Base-by-base conservation (phyloP, 2,797 vertebrate species). In the Etheostoma nigrum region DNA sequence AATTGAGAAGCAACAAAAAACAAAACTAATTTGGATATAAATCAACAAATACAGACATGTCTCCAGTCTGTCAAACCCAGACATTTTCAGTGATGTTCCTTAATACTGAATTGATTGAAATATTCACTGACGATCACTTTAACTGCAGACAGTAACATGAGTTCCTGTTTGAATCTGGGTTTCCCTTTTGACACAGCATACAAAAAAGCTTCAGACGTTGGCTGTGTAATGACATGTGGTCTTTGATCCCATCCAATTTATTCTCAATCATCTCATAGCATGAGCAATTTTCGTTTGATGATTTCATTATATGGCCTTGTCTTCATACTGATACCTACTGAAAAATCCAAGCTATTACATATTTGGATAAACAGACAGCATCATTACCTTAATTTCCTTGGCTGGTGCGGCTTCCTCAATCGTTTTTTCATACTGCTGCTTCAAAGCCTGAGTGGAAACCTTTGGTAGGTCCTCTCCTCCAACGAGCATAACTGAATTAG, bases 381-480 rank as follows among this genome's bases (percentile, higher is more conserved):
- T 91, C 64, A 76, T 92, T 96, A 99, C 98, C 97, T 99, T 99
- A 86, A 96, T 93, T 91, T 97, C 96, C 91, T 97, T 99, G 82
- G 94, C 92, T 87, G 97, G 92, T 36, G 91, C 80, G 45, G 93
- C 90, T 79, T 95, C 95, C 83, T 94, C 95, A 60, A 95, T 94
- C 60, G 92, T 96, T 92, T 95, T 98, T 91, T 99, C 98, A 93
- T 97, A 97, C 64, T 98, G 97, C 84, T 99, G 90, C 92, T 98
- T 99, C 93, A 99, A 96, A 90, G 96, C 94, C 90, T 98, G 96
- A 52, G 96, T 95, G 74, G 97, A 98, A 92, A 97, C 91, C 89
- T 97, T 97, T 66, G 97, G 95, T 81, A 96, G 53, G 78, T 97
- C 97, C 86, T 98, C 95, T 8, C 95, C 96, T 76, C 94, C 95